Conservation (phyloP, 2,797 vertebrate genomes). For the Sebastes steindachneri region DNA sequence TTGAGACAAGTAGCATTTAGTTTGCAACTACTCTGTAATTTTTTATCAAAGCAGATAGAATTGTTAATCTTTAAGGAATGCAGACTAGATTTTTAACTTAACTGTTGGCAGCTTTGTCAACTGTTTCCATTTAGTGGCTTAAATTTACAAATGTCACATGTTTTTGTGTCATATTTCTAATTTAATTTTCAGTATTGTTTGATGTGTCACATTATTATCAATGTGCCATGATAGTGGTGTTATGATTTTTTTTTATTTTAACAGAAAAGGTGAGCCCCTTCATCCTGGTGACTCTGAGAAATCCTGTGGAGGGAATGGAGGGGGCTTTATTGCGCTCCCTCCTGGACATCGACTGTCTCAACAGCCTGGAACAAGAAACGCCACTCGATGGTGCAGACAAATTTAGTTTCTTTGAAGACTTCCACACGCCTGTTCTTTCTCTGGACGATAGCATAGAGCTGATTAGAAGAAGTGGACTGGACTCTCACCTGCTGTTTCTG, state of each 20-base stretch:
- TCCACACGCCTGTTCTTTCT: conserved; percentile 69
- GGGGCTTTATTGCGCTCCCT: conserved; percentile 84
- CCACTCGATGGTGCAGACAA: conserved; percentile 47
- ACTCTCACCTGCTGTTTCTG: conserved; percentile 63
- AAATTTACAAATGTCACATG: background rate
- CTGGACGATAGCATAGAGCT: conserved; percentile 82
- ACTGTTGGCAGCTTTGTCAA: background rate
- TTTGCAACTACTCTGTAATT: background rate
- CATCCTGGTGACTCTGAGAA: conserved; percentile 86
- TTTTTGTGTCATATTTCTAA: background rate
- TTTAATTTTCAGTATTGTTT: background rate
- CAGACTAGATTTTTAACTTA: background rate
- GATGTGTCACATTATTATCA: background rate
- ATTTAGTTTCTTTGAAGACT: conserved; percentile 63
- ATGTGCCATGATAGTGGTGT: background rate
- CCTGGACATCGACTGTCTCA: conserved; percentile 86
- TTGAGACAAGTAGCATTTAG: background rate
- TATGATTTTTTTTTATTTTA: conserved; percentile 10
- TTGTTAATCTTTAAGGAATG: background rate
- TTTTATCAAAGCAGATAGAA: no score
- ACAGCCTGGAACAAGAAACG: conserved; percentile 49
- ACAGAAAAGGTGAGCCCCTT: conserved; percentile 86
- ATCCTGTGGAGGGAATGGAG: conserved; percentile 80
- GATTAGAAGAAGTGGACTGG: conserved; percentile 76
- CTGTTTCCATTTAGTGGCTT: background rate